Base-by-base conservation (phyloP, 2,113 vertebrate genomes). In the Takifugu bimaculatus region DNA sequence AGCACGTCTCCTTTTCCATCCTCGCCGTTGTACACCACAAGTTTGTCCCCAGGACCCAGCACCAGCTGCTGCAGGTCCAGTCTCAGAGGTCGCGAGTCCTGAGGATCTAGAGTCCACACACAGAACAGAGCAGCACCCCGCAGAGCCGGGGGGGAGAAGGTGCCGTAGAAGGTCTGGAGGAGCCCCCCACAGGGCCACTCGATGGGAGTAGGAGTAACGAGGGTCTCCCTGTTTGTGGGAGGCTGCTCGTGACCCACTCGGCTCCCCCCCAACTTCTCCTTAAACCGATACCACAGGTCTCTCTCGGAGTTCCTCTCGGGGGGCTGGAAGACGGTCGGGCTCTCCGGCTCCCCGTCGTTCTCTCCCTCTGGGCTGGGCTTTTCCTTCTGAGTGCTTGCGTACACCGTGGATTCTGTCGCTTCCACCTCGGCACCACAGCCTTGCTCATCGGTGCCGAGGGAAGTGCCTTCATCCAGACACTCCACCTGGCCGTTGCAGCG, bases 81-180 rank as follows among this genome's bases (percentile, higher is more conserved):
- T 1, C 87, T 90, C 20, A 96, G 88, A 0, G 92, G 90, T 26
- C 93, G 88, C 13, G 92, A 85, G 65, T 94, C 94, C 11, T 93
- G 90, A 1, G 93, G 92, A 55, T 95, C 92, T 63, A 95, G 75
- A 2, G 89, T 87, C 94, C 94, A 96, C 47, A 91, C 79, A 70
- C 94, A 96, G 27, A 66, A 65, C 60, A 89, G 59, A 0, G 87
- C 73, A 6, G 44, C 43, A 11, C 74, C 81, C 2, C 47, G 78
- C 57, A 50, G 63, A 0, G 80, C 52, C 0, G 93, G 92, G 13
- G 94, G 90, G 4, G 88, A 88, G 60, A 96, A 93, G 27, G 92
- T 91, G 13, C 94, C 94, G 4, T 93, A 96, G 77, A 96, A 96
- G 26, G 87, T 91, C 57, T 90, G 85, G 25, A 94, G 79, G 43